Evolutionary conservation across 1,140 invertebrate genomes (phyloP).

Genomic region (Colletes latitarsis): DNA sequence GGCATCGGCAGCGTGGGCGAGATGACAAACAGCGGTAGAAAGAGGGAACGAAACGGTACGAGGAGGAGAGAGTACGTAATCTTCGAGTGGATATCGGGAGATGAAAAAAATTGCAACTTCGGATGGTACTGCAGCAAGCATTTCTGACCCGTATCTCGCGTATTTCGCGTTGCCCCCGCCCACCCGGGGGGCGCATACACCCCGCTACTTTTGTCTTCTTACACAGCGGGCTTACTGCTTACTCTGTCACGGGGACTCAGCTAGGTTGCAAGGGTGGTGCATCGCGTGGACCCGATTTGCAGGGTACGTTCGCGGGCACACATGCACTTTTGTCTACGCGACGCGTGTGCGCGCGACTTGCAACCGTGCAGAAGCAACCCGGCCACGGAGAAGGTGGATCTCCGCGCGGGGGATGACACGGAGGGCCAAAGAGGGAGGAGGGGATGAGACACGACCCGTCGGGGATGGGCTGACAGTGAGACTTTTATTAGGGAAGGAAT

Average conservation of each 20-base stretch:
- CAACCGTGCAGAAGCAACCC: constrained; percentile 59
- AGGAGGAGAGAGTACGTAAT: constrained; percentile 35
- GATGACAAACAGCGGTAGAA: not conserved
- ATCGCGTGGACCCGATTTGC: constrained; percentile 52
- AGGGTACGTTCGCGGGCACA: constrained; percentile 53
- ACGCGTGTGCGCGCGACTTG: constrained; percentile 62
- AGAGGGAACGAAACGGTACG: not conserved
- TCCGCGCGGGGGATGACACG: not conserved
- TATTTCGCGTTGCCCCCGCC: constrained; percentile 71
- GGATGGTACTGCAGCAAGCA: constrained; percentile 77
- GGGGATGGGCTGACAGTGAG: constrained; percentile 75
- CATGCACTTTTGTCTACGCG: constrained; percentile 73
- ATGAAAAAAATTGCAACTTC: constrained; percentile 78
- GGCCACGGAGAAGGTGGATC: constrained; percentile 54
- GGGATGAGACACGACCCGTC: constrained; percentile 37
- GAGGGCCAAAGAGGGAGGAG: not conserved
- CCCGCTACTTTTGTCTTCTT: constrained; percentile 57
- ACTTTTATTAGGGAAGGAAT: constrained; percentile 82
- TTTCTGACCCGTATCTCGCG: constrained; percentile 77
- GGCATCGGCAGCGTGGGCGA: not conserved
- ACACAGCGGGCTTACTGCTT: constrained; percentile 22
- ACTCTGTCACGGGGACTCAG: constrained; percentile 36
- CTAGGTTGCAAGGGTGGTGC: constrained; percentile 65
- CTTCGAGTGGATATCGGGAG: constrained; percentile 65
- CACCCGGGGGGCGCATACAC: constrained; percentile 56